Conservation (phyloP, 2,888 invertebrate species). For the Uloborus plumipes region DNA sequence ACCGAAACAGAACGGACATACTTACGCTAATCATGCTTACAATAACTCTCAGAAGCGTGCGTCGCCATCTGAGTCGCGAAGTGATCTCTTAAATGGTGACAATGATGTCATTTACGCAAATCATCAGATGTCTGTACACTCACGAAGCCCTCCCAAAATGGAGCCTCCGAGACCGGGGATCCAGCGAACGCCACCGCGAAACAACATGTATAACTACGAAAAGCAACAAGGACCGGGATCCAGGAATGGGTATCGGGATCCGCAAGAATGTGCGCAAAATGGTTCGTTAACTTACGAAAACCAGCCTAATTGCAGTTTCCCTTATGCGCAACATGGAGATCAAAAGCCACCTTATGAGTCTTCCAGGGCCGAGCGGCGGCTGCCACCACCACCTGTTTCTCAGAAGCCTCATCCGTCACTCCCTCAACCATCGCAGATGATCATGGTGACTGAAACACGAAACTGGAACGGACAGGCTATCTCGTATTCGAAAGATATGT, state of each 20-base stretch:
- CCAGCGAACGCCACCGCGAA: slow-evolving; percentile 13
- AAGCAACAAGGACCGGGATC: slow-evolving; percentile 11
- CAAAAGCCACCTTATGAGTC: no score
- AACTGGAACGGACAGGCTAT: slow-evolving; percentile 40
- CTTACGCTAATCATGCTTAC: slow-evolving; percentile 5
- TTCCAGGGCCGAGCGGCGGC: slow-evolving; percentile 17
- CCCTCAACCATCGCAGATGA: slow-evolving; percentile 50
- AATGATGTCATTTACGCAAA: slow-evolving; percentile 45
- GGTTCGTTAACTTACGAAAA: no score
- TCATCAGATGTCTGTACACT: slow-evolving; percentile 29
- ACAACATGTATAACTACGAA: slow-evolving; percentile 23
- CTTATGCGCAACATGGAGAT: no score
- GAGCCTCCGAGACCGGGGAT: no score
- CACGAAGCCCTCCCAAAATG: not conserved
- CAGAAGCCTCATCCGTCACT: slow-evolving; percentile 40
- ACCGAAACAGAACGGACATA: not conserved
- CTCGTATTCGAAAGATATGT: slow-evolving; percentile 31
- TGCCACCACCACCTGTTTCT: slow-evolving; percentile 42
- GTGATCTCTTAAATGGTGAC: not conserved
- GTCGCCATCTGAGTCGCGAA: slow-evolving; percentile 9
- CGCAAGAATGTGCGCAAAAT: no score
- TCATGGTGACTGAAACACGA: slow-evolving; percentile 39
- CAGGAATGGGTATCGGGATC: slow-evolving; percentile 1
- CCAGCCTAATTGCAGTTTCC: no score
- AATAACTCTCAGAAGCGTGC: not conserved